Percentiles rank a stretch among this genome's conserved stretches.
These are phyloP conservation scores for Amphiura filiformis DNA, from an alignment of 35 echinoderm and acorn worm species.

Conservation along the genomic window DNA sequence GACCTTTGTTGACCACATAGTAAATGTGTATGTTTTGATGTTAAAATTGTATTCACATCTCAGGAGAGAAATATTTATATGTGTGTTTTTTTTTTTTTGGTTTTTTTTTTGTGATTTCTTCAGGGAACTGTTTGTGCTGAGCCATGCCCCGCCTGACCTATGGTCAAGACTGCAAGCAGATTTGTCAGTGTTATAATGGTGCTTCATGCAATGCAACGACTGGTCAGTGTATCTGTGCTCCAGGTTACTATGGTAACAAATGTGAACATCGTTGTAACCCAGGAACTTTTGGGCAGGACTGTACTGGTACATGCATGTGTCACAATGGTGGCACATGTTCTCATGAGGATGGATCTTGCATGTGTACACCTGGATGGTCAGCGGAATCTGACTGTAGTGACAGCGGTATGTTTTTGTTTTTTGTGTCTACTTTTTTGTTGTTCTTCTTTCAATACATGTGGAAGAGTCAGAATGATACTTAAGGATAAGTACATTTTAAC, in stretches of 20 bases:
- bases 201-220: slow-evolving; percentile 58
- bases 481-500: no score
- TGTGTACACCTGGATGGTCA: slow-evolving; percentile 56
- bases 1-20: no score
- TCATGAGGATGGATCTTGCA: slow-evolving; percentile 71
- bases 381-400: slow-evolving; percentile 53
- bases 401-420: slow-evolving; percentile 45
- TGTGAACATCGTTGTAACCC: slow-evolving; percentile 66
- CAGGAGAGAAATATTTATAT: no score
- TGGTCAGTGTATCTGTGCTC: slow-evolving; percentile 62
- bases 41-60: no score
- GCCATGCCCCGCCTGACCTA: slow-evolving; percentile 35
- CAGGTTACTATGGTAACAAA: slow-evolving; percentile 65
- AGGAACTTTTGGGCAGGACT: slow-evolving; percentile 64
- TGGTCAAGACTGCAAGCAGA: slow-evolving; percentile 51
- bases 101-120: background rate
- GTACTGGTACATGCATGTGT: slow-evolving; percentile 60
- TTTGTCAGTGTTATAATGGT: slow-evolving; percentile 73
- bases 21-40: no score
- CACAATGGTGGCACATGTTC: slow-evolving; percentile 78
- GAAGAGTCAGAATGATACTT: no score
- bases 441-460: background rate
- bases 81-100: no score
- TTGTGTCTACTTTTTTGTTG: background rate
- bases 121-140: slow-evolving; percentile 79